Evolutionary conservation across 2,888 invertebrate genomes (phyloP), one percentile per base, ranked within the genome.

Genomic region (Sarcophaga variegata): DNA sequence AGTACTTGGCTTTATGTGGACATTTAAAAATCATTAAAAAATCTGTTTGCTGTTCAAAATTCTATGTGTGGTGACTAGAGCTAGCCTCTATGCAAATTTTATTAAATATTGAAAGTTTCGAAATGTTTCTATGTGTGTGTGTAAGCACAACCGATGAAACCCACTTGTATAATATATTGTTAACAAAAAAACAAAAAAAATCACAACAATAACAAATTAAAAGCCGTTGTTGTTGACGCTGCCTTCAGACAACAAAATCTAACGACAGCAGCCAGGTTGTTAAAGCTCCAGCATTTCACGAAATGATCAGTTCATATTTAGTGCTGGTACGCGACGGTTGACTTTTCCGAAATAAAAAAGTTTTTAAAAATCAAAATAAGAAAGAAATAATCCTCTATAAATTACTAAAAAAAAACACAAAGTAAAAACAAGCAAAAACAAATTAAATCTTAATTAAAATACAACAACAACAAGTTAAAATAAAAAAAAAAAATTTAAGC

Each of bases 301-400:
- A 88, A 86, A 88, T 89, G 92, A 92, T 93, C 93, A 93, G 93
- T 93, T 91, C 90, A 91, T 90, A 92, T 92, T 91, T 90, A 92
- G 91, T 91, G 90, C 91, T 91, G 92, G 90, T 91, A 88, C 90
- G 92, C 91, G 91, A 90, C 91, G 92, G 92, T 92, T 90, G 91
- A 87, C 76, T 82, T 83, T 81, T 87, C 88, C 87, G 83, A 88
- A 85, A 79, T 81, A 82, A 85, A 87, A 81, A 79, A 60, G 62
- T 72, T 54, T 54, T 54, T 12, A 8, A 37, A 37, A 8, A 37
- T 37, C 37, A 37, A 62, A 83, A 78, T 59, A 47, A 71, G 59
- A 17, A 80, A 59, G 54, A 75, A 64, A 12, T 63, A 80, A 87
- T 77, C 87, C 69, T 63, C 54, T 78, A 83, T 17, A 54, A 17